Evolutionary conservation across 2,113 vertebrate species (phyloP), one percentile per base, ranked within the genome.

Genomic region (Epinephelus cyanopodus): DNA sequence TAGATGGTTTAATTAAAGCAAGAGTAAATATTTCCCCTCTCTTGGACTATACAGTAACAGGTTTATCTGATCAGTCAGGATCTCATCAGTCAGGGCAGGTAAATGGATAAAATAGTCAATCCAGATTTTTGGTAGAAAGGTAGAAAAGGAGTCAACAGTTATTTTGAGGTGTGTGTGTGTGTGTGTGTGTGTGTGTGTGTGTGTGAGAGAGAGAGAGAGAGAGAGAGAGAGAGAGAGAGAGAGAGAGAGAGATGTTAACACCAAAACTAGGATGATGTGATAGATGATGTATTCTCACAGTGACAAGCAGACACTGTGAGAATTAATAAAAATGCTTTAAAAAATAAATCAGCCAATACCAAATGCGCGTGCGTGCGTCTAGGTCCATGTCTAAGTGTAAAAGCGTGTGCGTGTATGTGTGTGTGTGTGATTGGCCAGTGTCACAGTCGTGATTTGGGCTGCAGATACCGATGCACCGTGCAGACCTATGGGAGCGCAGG

Each of bases 401-500:
- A 52, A 1, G 74, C 21, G 12, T 39, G 62, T 6, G 62, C 21
- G 42, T 25, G 80, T 9, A 65, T 3, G 29, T 6, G 27, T 37
- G 58, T 37, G 58, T 12, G 68, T 68, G 65, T 81, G 90, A 92
- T 90, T 87, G 89, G 89, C 71, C 89, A 72, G 74, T 77, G 83
- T 73, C 63, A 62, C 68, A 15, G 80, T 64, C 57, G 52, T 62
- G 81, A 75, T 83, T 89, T 71, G 71, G 63, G 80, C 80, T 19
- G 66, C 64, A 76, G 85, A 87, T 56, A 37, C 77, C 77, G 53
- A 80, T 63, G 84, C 81, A 60, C 75, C 5, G 52, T 14, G 74
- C 83, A 76, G 85, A 88, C 92, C 93, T 90, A 93, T 92, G 83
- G 81, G 73, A 83, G 82, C 47, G 66, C 85, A 50, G 91, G 52